Evolutionary conservation across 2,113 vertebrate genomes (phyloP), one percentile per base, ranked within the genome.

Genomic region (Atherinomorus stipes): DNA sequence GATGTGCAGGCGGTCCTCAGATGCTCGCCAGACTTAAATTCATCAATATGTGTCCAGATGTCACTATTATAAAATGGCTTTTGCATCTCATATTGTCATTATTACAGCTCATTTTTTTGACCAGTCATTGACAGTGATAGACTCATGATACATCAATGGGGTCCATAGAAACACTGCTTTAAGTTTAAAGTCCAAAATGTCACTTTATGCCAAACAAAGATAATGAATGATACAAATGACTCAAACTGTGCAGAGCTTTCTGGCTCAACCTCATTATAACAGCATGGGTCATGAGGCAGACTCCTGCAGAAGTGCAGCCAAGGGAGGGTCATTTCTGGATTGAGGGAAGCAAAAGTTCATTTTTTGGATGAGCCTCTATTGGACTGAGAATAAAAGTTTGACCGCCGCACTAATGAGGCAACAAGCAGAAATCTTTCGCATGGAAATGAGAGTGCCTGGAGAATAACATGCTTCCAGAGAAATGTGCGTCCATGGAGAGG

Each of bases 231-330:
- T n/a, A 25, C 12, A 34, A 67, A 64, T 59, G 26, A 57, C 26
- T 58, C 28, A 31, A 54, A 50, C 21, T 23, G 25, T 16, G 0
- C 9, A 22, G 64, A 28, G 64, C 51, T 45, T 18, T 53, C 56
- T 54, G 23, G n/a, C 34, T 68, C 54, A 70, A 25, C 26, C 19
- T 83, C 80, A 71, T 86, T 83, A 77, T 81, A 76, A 69, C 60
- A 60, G 37, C 19, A 72, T 58, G 72, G 87, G 81, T 85, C 85
- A 86, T 22, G 52, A 76, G 66, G 63, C 82, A 65, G 65, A 31
- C 64, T 84, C 52, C 50, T 47, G 25, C 31, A 45, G 42, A 10
- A 18, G 21, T 28, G 56, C 10, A 28, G 51, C 58, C 47, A 40
- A 62, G 60, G 50, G 50, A 83, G 57, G 66, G 53, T 61, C 62